phyloP scores from a whole-genome alignment of 2,113 vertebrate species.

The Antechinus flavipes region DNA sequence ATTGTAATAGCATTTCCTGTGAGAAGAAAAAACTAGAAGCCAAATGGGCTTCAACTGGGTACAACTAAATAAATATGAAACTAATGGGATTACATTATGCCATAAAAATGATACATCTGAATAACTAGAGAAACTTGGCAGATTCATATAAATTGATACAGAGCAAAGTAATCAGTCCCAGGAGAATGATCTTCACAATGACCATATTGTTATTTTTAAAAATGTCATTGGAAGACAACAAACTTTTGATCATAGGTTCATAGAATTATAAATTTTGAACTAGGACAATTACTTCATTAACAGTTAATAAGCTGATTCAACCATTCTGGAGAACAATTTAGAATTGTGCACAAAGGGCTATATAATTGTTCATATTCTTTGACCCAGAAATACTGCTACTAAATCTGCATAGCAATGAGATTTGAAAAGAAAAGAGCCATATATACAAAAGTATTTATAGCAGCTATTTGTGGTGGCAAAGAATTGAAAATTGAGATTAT shows the following conservation, averaged over 20 bases:
- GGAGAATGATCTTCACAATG: neutral
- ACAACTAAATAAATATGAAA: neutral
- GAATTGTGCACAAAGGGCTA: neutral
- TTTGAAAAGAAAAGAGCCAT: neutral
- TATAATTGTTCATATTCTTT: neutral
- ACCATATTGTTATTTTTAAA: too few relatives aligned
- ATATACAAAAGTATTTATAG: neutral
- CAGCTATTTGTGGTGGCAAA: neutral
- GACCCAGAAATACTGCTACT: neutral
- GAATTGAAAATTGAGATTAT: neutral
- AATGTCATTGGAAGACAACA: neutral
- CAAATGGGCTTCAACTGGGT: neutral
- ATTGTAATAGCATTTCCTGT: neutral
- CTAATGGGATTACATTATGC: neutral
- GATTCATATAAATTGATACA: neutral
- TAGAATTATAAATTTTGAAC: neutral
- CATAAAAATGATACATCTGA: neutral
- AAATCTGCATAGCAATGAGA: neutral
- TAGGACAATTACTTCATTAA: neutral
- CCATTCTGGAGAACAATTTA: neutral
- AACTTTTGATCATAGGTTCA: neutral
- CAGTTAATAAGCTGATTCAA: neutral
- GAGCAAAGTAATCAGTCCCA: neutral
- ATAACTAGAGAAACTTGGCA: neutral
- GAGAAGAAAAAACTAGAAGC: neutral